These are phyloP conservation scores for Conops quadrifasciatus DNA, from an alignment of 2,888 invertebrate species.

Conservation along the genomic window DNA sequence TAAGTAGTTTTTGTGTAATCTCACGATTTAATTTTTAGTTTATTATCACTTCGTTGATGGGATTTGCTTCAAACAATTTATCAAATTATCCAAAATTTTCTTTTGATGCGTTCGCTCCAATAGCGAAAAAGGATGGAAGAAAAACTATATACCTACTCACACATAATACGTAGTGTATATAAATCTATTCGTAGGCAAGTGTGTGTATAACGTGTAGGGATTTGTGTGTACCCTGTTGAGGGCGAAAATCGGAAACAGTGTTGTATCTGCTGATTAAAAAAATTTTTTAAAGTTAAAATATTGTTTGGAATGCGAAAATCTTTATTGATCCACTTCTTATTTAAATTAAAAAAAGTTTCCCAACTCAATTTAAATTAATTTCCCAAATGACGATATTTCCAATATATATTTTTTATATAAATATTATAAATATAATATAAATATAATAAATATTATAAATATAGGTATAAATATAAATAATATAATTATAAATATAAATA, in stretches of 20 bases:
- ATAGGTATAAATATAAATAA: too few relatives aligned
- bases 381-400: too few relatives aligned
- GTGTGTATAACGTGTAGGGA: constrained; percentile 20
- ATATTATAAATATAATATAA: too few relatives aligned
- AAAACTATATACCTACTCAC: constrained; percentile 32
- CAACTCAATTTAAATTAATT: too few relatives aligned
- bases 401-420: too few relatives aligned
- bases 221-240: constrained; percentile 30
- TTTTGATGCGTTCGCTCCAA: constrained; percentile 39
- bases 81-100: constrained; percentile 39
- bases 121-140: constrained; percentile 35
- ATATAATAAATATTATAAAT: too few relatives aligned
- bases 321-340: too few relatives aligned
- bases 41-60: constrained; percentile 6
- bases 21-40: neutral
- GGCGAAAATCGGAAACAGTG: constrained; percentile 20
- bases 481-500: too few relatives aligned
- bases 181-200: neutral
- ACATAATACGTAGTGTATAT: constrained; percentile 19
- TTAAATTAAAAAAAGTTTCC: too few relatives aligned
- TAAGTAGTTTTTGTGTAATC: neutral
- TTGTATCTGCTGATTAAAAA: constrained; percentile 15
- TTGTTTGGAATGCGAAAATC: neutral
- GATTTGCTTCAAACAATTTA: constrained; percentile 21
- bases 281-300: neutral